A percentile compares a stretch with the other conserved stretches of the same genome.
Evolutionary conservation across 1,140 invertebrate species (phyloP).

Genomic region (Pseudomyrmex flavicornis): DNA sequence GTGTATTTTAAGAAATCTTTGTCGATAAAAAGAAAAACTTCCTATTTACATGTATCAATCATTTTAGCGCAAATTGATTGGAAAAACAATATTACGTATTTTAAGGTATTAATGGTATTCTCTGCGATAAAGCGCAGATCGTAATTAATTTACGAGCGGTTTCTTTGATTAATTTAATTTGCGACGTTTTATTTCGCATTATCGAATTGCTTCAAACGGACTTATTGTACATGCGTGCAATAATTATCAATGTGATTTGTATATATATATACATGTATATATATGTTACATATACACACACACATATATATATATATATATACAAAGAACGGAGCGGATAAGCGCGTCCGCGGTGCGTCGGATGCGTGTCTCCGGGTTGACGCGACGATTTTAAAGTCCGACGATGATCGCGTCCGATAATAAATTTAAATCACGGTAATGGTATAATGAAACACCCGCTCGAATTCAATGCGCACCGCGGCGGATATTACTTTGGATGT

Average conservation of each 20-base stretch:
- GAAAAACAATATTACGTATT: background rate
- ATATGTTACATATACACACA: too few relatives aligned
- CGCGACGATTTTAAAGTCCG: conserved; percentile 57
- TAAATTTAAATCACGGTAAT: conserved; percentile 61
- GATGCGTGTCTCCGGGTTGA: conserved; percentile 56
- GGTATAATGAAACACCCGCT: conserved; percentile 47
- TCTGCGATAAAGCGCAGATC: background rate
- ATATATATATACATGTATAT: too few relatives aligned
- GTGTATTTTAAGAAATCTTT: background rate
- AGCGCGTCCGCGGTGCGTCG: conserved; percentile 48
- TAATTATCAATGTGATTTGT: conserved; percentile 18
- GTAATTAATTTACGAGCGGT: conserved; percentile 12
- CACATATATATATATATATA: too few relatives aligned
- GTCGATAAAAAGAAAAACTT: background rate
- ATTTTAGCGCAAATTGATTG: conserved; percentile 4
- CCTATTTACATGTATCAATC: background rate
- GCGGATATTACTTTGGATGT: conserved; percentile 60
- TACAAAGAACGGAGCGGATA: conserved; percentile 45
- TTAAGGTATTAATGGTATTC: background rate
- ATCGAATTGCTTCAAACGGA: conserved; percentile 27
- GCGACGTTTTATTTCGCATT: conserved; percentile 14
- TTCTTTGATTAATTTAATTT: conserved; percentile 19
- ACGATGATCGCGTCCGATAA: conserved; percentile 52
- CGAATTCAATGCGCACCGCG: conserved; percentile 51
- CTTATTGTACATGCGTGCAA: conserved; percentile 31